Evolutionary conservation across 2,797 vertebrate species (phyloP), one percentile per base, ranked within the genome.

Genomic region (Mus caroli): DNA sequence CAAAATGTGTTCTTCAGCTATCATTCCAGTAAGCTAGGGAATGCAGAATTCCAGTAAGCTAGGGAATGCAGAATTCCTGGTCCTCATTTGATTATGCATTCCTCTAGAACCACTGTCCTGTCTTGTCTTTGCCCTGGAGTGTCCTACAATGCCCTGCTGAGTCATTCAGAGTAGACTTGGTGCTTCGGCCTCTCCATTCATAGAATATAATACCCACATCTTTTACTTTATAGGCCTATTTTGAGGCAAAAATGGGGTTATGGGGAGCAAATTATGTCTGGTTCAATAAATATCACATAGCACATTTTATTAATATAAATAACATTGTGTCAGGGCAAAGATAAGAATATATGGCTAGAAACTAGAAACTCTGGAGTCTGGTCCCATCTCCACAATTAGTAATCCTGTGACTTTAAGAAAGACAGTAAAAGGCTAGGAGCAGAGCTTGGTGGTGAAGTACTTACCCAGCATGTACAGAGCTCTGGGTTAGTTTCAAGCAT

Each of bases 21-120:
- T n/a, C 73, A 84, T 92, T 94, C 76, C 58, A 73, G 24, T 17
- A 87, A 87, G n/a, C 6, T 88, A 62, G 52, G 64, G 79, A 88
- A 79, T 71, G 6, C 58, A 73, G 40, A 46, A 56, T 71, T 56
- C 56, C 37, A 73, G 24, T 17, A 87, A 87, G n/a, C 6, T 88
- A 62, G 52, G 64, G 79, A 88, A 79, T 71, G 6, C 58, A 73
- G 40, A 46, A 56, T 71, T 56, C 56, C 37, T 34, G 50, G 56
- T 26, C 50, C 54, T 58, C 28, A 71, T 80, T 58, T 76, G 13
- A 79, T 92, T 62, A 92, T 80, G 88, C 86, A 92, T 19, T 86
- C 67, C 69, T 76, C 13, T 2, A 92, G 82, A 93, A 26, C n/a
- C 84, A 64, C 24, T 75, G 37, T 50, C 52, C 2, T 37, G 43